A percentile compares a stretch with the other conserved stretches of the same genome.
phyloP scores from a whole-genome alignment of 2,888 invertebrate species.

The Campoplex nolae region DNA sequence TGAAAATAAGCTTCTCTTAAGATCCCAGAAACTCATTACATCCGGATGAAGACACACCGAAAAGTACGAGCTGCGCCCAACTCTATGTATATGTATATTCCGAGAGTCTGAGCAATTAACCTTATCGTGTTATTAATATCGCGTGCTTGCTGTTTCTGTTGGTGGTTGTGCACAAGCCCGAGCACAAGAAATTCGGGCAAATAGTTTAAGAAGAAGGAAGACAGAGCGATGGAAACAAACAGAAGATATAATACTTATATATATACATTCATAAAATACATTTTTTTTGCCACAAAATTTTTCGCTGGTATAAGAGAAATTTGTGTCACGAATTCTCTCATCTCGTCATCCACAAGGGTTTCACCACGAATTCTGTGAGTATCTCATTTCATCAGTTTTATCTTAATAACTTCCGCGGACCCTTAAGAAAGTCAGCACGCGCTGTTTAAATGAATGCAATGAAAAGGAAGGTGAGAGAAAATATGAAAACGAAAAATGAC shows the following conservation, averaged over 20 bases:
- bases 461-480: neutral
- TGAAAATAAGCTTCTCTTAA: conserved; percentile 24
- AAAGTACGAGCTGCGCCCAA: neutral
- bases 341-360: conserved; percentile 41
- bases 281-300: conserved; percentile 24
- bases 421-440: neutral
- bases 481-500: conserved; percentile 26
- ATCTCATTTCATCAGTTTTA: conserved; percentile 44
- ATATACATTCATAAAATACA: neutral
- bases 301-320: conserved; percentile 10
- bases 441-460: conserved; percentile 29
- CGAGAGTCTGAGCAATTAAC: conserved; percentile 73
- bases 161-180: conserved; percentile 41
- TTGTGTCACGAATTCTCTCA: conserved; percentile 45
- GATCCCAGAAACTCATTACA: conserved; percentile 60
- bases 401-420: conserved; percentile 45
- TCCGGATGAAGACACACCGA: conserved; percentile 36
- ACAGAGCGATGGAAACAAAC: neutral
- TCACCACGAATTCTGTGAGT: conserved; percentile 20
- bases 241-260: neutral
- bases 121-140: conserved; percentile 77
- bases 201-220: neutral
- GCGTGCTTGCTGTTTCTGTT: conserved; percentile 56
- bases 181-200: conserved; percentile 1
- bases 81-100: conserved; percentile 2